Evolutionary conservation across 1,140 invertebrate genomes (phyloP).

Genomic region (Pseudomyrmex concolor): DNA sequence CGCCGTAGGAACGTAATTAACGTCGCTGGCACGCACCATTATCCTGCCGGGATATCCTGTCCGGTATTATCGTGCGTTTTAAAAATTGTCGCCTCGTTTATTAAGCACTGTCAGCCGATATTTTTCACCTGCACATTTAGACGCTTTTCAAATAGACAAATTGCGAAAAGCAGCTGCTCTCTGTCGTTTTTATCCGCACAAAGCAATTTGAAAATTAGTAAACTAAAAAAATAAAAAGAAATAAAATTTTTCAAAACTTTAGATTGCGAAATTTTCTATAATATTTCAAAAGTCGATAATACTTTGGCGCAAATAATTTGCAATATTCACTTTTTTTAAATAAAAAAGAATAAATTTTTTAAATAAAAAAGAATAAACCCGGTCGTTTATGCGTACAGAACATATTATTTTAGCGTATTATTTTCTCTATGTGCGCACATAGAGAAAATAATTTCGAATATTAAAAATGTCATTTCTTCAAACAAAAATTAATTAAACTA

Average conservation of each 20-base stretch:
- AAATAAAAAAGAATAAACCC: no score
- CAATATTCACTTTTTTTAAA: no score
- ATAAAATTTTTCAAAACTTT: no score
- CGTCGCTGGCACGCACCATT: constrained; percentile 56
- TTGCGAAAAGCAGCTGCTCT: background rate
- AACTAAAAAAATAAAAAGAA: no score
- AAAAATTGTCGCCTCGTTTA: constrained; percentile 45
- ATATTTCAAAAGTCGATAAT: no score
- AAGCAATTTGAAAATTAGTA: no score
- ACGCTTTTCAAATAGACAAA: background rate
- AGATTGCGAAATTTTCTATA: no score
- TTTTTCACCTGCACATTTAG: constrained; percentile 5
- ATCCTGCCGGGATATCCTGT: constrained; percentile 42
- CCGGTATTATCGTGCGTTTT: constrained; percentile 56
- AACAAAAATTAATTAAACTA: background rate
- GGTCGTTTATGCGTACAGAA: no score
- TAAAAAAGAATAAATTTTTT: background rate
- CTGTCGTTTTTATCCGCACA: no score
- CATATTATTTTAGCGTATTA: background rate
- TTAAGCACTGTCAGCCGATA: constrained; percentile 25
- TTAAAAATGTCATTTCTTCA: background rate
- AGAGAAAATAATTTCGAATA: no score
- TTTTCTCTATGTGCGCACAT: background rate
- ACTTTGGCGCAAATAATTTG: no score
- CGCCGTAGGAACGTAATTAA: constrained; percentile 56